These are phyloP conservation scores for Beroe forskalii DNA, from an alignment of 37 sponge, comb jelly and placozoan species.

Conservation along the genomic window DNA sequence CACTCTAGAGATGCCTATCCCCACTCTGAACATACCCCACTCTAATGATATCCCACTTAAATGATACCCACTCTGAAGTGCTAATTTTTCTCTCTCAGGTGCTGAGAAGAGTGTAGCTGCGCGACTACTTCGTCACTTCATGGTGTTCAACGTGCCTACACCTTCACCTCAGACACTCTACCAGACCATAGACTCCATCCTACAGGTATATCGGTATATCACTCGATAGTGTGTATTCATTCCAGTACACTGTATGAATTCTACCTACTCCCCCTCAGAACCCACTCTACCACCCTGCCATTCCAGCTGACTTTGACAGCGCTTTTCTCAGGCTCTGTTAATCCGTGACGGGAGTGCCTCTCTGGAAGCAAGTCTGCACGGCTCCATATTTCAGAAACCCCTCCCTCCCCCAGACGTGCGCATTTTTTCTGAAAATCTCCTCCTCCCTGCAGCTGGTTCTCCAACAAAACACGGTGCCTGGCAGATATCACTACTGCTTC, in stretches of 20 bases:
- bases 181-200: constrained; percentile 26
- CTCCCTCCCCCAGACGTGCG: too few species aligned
- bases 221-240: too few species aligned
- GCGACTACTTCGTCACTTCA: constrained; percentile 43
- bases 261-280: background rate
- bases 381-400: constrained; percentile 29
- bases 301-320: background rate
- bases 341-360: constrained; percentile 2
- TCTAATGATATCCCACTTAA: too few species aligned
- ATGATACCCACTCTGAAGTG: too few species aligned
- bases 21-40: too few species aligned
- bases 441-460: constrained; percentile 27
- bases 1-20: too few species aligned
- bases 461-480: constrained; percentile 55
- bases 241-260: too few species aligned
- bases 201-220: constrained; percentile 16
- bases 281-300: background rate
- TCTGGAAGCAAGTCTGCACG: constrained; percentile 24
- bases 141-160: constrained; percentile 53
- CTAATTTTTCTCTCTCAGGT: constrained; percentile 10
- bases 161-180: constrained; percentile 38
- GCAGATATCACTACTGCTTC: constrained; percentile 64
- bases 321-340: background rate
- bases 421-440: too few species aligned
- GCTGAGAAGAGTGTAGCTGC: constrained; percentile 28